Evolutionary conservation across 2,888 invertebrate species (phyloP).

Genomic region (Diadegma fenestrale): DNA sequence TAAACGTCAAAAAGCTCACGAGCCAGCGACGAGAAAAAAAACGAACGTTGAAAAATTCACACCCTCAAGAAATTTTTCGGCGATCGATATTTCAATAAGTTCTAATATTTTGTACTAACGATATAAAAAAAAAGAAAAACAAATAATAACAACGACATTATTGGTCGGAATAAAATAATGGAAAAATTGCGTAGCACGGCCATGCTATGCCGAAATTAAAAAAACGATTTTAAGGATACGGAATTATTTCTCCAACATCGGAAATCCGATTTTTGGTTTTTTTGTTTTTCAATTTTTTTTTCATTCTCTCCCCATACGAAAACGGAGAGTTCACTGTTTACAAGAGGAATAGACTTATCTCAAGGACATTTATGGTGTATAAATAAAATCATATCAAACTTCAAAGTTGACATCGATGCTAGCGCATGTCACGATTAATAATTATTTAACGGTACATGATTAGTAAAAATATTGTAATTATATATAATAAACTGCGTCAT

Average conservation of each 20-base stretch:
- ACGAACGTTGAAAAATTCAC: slow-evolving; percentile 28
- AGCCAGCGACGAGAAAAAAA: not conserved
- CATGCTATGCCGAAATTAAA: slow-evolving; percentile 37
- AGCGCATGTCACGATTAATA: slow-evolving; percentile 79
- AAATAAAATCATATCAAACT: slow-evolving; percentile 85
- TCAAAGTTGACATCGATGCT: slow-evolving; percentile 81
- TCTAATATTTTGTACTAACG: slow-evolving; percentile 80
- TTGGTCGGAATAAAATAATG: slow-evolving; percentile 58
- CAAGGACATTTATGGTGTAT: slow-evolving; percentile 70
- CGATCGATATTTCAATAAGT: slow-evolving; percentile 70
- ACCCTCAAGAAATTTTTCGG: slow-evolving; percentile 38
- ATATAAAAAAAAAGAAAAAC: slow-evolving; percentile 54
- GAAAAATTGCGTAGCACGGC: slow-evolving; percentile 30
- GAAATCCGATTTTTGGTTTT: not conserved
- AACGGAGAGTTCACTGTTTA: slow-evolving; percentile 43
- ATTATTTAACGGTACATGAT: slow-evolving; percentile 82
- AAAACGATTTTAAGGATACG: slow-evolving; percentile 61
- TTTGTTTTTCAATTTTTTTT: slow-evolving; percentile 4
- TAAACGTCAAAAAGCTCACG: slow-evolving; percentile 14
- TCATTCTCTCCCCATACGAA: slow-evolving; percentile 16
- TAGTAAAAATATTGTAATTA: slow-evolving; percentile 84
- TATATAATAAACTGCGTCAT: slow-evolving; percentile 84
- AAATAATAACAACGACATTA: slow-evolving; percentile 52
- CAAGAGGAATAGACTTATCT: slow-evolving; percentile 50
- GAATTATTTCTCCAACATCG: slow-evolving; percentile 12